These are phyloP conservation scores for Spermophilus dauricus DNA, from an alignment of 2,113 vertebrate species.

Conservation along the genomic window DNA sequence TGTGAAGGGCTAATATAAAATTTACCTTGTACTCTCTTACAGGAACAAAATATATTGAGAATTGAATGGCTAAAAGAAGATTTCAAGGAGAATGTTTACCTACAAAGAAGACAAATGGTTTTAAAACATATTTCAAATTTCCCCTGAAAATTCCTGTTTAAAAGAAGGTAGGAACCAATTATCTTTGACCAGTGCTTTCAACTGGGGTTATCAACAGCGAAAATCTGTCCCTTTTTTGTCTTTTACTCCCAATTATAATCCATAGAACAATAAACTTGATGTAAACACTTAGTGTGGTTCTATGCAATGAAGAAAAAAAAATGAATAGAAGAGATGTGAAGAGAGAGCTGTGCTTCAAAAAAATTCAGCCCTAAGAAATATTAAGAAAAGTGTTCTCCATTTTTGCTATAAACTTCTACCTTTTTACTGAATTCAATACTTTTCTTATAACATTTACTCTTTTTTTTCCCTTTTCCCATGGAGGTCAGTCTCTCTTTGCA, in stretches of 20 bases:
- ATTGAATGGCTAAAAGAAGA: background rate
- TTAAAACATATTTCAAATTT: slow-evolving; percentile 15
- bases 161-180: background rate
- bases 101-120: background rate
- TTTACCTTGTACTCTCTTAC: slow-evolving; percentile 26
- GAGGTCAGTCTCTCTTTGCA: background rate
- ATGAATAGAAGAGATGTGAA: background rate
- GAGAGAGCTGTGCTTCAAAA: background rate
- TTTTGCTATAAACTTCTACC: background rate
- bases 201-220: background rate
- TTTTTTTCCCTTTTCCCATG: background rate
- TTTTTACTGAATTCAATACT: background rate
- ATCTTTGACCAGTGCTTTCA: background rate
- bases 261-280: background rate
- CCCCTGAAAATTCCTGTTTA: background rate
- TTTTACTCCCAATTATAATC: background rate
- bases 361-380: background rate
- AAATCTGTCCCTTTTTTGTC: background rate
- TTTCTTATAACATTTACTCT: background rate
- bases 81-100: slow-evolving; percentile 19
- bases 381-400: background rate
- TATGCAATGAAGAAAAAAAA: background rate
- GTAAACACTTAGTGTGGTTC: background rate
- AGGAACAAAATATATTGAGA: slow-evolving; percentile 4
- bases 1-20: background rate